Percentiles rank a stretch among this genome's conserved stretches.
Evolutionary conservation across 2,113 vertebrate genomes (phyloP).

Genomic region (Rhodinocichla rosea): DNA sequence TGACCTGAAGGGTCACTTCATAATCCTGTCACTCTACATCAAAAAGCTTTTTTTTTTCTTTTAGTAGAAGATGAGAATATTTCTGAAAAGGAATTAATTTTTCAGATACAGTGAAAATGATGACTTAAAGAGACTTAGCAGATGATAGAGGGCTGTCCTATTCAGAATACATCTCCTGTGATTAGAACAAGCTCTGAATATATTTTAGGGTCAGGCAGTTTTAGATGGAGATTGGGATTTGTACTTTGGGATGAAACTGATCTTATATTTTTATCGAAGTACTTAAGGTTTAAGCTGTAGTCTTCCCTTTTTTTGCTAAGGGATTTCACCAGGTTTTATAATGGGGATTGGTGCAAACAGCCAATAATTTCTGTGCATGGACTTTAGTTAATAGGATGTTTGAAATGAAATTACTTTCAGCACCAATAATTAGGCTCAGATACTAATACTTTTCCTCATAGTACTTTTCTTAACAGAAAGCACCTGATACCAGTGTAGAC

Average conservation of each 20-base stretch:
- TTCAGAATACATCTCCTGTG: constrained; percentile 67
- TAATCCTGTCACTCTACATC: constrained; percentile 78
- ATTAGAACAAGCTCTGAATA: constrained; percentile 71
- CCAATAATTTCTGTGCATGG: constrained; percentile 59
- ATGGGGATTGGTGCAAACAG: constrained; percentile 44
- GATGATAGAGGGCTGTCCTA: constrained; percentile 62
- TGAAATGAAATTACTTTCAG: constrained; percentile 55
- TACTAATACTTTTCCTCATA: background rate
- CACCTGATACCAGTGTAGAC: background rate
- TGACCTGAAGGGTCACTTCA: constrained; percentile 78
- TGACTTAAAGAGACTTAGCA: constrained; percentile 74
- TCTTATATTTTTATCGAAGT: constrained; percentile 75
- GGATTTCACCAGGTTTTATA: constrained; percentile 63
- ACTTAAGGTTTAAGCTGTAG: constrained; percentile 68
- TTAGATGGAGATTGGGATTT: constrained; percentile 70
- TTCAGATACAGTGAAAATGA: constrained; percentile 74
- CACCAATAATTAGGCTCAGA: constrained; percentile 37
- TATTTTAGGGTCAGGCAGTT: constrained; percentile 70
- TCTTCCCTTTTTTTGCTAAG: constrained; percentile 58
- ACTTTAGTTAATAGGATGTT: constrained; percentile 71
- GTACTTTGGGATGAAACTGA: constrained; percentile 69
- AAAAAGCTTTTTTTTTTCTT: constrained; percentile 68
- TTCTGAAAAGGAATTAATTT: constrained; percentile 84
- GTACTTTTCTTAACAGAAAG: background rate
- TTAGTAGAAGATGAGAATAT: constrained; percentile 78